A percentile compares a stretch with the other conserved stretches of the same genome.
Conservation (phyloP, 2,113 vertebrate species). For the Zingel zingel region DNA sequence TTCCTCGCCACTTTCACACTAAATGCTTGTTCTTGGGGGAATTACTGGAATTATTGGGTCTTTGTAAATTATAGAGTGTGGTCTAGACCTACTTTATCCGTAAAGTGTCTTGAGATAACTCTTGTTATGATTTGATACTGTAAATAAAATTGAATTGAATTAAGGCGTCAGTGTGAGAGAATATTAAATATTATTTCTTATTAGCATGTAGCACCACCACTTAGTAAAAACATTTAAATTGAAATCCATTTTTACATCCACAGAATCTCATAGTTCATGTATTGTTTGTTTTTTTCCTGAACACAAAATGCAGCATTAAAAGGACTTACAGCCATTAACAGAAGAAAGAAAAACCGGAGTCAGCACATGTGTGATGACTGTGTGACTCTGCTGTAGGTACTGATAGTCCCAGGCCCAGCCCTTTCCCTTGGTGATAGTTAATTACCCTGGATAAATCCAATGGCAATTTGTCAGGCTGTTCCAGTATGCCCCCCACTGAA, state of each 20-base stretch:
- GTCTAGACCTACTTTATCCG: too few species aligned
- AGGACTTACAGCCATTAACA: neutral
- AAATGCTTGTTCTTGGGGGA: too few species aligned
- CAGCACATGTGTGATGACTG: neutral
- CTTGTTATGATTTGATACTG: too few species aligned
- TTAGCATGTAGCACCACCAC: neutral
- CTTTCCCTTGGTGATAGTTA: conserved; percentile 75
- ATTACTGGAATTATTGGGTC: too few species aligned
- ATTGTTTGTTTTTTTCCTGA: too few species aligned
- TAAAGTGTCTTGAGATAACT: too few species aligned
- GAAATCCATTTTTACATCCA: neutral
- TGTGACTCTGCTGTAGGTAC: conserved; percentile 41
- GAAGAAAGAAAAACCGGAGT: neutral
- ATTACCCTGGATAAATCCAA: conserved; percentile 82
- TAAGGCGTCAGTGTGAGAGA: too few species aligned
- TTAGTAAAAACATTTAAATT: neutral
- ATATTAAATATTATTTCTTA: neutral
- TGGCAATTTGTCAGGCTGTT: conserved; percentile 78
- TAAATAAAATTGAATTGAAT: too few species aligned
- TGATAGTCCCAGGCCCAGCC: conserved; percentile 43
- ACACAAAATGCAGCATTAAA: neutral
- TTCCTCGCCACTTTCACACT: too few species aligned
- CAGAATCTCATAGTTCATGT: neutral
- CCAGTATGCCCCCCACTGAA: conserved; percentile 57
- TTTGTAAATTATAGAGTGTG: too few species aligned